Percentiles rank a stretch among this genome's conserved stretches.
These are phyloP conservation scores for Dromaius novaehollandiae DNA, from an alignment of 2,113 vertebrate species.

Conservation along the genomic window DNA sequence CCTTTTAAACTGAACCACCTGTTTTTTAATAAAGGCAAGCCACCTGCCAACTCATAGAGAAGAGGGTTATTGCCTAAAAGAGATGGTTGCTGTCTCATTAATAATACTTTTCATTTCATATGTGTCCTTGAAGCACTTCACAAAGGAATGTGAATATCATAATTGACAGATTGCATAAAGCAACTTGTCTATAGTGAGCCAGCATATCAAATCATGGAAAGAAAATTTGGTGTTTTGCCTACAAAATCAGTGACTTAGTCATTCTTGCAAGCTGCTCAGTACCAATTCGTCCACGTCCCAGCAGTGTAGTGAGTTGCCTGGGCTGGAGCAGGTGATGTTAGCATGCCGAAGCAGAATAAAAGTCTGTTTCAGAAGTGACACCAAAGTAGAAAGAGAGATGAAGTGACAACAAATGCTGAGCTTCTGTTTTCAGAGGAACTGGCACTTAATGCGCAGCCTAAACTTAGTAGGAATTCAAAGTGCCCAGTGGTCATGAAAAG, in stretches of 20 bases:
- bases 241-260: fast-evolving
- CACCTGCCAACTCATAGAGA: background rate
- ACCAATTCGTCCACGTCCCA: background rate
- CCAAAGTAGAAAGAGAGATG: background rate
- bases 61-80: background rate
- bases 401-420: fast-evolving
- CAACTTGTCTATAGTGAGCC: background rate
- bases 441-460: background rate
- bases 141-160: background rate
- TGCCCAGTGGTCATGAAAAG: background rate
- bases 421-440: background rate
- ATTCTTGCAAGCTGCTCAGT: fast-evolving
- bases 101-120: background rate
- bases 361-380: fast-evolving
- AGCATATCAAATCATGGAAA: background rate
- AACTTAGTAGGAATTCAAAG: background rate
- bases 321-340: too few species aligned
- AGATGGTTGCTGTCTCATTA: background rate
- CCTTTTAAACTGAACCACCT: background rate
- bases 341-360: background rate
- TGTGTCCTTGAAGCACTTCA: background rate
- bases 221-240: fast-evolving
- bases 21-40: background rate
- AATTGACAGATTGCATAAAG: background rate
- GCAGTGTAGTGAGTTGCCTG: fast-evolving